Evolutionary conservation across 2,888 invertebrate genomes (phyloP).

Genomic region (Axea sp.): DNA sequence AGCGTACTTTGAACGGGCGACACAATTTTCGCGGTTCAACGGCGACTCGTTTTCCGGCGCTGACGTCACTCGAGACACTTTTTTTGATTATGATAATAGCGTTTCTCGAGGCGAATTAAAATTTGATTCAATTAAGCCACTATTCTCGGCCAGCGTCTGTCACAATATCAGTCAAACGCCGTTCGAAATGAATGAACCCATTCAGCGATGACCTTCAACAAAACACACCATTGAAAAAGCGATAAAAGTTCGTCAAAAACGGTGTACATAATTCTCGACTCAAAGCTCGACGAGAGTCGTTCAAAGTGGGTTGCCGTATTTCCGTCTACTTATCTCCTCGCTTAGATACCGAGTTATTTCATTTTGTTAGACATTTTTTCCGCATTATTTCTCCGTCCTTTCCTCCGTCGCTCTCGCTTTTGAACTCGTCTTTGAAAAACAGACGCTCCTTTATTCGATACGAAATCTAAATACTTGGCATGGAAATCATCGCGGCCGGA

Average conservation of each 20-base stretch:
- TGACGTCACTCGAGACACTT: constrained; percentile 38
- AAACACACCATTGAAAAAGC: constrained; percentile 25
- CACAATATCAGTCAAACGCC: constrained; percentile 40
- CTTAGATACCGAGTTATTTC: constrained; percentile 27
- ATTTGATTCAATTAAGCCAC: constrained; percentile 46
- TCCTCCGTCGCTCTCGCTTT: too few species aligned
- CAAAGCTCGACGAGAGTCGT: constrained; percentile 18
- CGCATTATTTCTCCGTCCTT: neutral
- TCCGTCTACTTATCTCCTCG: constrained; percentile 42
- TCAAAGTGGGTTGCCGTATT: constrained; percentile 35
- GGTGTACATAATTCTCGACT: constrained; percentile 30
- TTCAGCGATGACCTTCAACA: constrained; percentile 47
- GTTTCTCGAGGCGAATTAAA: constrained; percentile 40
- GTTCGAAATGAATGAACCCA: constrained; percentile 45
- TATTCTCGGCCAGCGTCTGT: constrained; percentile 41
- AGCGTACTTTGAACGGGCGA: neutral
- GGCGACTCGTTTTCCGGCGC: neutral
- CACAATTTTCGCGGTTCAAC: too few species aligned
- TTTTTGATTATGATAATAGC: constrained; percentile 43
- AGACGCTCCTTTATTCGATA: too few species aligned
- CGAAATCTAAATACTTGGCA: too few species aligned
- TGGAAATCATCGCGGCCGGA: too few species aligned
- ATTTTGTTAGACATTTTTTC: constrained; percentile 10
- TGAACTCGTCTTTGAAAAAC: too few species aligned
- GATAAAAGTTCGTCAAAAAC: constrained; percentile 49